Evolutionary conservation across 2,888 invertebrate genomes (phyloP), one percentile per base, ranked within the genome.

Genomic region (Lutraria lutraria): DNA sequence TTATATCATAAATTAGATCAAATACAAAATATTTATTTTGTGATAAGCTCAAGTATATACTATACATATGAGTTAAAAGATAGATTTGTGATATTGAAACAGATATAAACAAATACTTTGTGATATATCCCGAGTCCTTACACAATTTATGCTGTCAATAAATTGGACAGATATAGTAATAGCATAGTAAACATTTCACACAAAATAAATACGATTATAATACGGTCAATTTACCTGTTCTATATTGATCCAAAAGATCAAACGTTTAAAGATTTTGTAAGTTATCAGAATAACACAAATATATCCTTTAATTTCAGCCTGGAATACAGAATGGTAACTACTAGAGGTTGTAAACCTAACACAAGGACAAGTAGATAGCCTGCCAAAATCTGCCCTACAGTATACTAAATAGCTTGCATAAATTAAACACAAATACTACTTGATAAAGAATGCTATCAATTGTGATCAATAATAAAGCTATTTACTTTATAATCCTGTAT

Each of bases 201-300:
- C 76, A 76, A 34, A 76, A 76, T 76, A 76, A 76, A 76, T 76
- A 76, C 16, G 34, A 76, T 76, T 76, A 76, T 31, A 76, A 76
- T 6, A 15, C 3, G 76, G 76, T 76, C 34, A 76, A 76, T 19
- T 76, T 76, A 76, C 76, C 76, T 34, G 29, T 6, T 6, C 29
- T 76, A 34, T 31, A 76, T 76, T 76, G 76, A 76, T 76, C 76
- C 16, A 25, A 76, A 25, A 76, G 76, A 76, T 76, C 76, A 76
- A 76, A 76, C 16, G 76, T 76, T 76, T 76, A 19, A 31, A 19
- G 13, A 15, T 34, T 34, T 76, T 31, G 31, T 16, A 76, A 76
- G 15, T 76, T 76, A 76, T 76, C 76, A 76, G 31, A 31, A 34
- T 19, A 29, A 31, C 29, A 31, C 34, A 76, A 76, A 76, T 76